Base-by-base conservation (phyloP, 2,113 vertebrate species). In the Formicarius rufipectus region DNA sequence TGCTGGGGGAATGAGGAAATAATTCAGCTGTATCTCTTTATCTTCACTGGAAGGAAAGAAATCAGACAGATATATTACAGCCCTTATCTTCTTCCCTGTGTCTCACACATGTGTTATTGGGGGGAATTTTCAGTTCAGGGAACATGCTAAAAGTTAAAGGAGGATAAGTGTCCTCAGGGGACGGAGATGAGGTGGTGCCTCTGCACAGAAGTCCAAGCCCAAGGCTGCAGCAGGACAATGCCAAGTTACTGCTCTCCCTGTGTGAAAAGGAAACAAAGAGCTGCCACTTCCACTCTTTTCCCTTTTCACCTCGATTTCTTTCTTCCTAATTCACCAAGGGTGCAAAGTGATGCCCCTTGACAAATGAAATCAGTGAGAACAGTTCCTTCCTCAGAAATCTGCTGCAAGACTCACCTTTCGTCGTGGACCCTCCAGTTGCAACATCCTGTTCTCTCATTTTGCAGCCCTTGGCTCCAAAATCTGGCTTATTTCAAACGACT, bases 61-160 rank as follows among this genome's bases (percentile, higher is more conserved):
- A 82, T 66, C 12, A 62, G 86, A 84, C 75, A 91, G 60, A 84
- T 90, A 59, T 81, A 91, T 93, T 79, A 17, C 90, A 63, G 37
- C 69, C 4, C 74, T 92, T 97, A 91, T 97, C 91, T 87, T 64
- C 30, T 88, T 37, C 77, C 53, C 63, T 14, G 40, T 53, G 82
- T 45, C 71, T 87, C 50, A 33, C 69, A 56, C 13, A 5, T 31
- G 27, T 20, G n/a, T 39, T 84, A 4, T n/a, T 21, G 44, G 50
- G 92, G 33, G 50, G 74, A 75, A 69, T 42, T 39, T 69, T 79
- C 91, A n/a, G 89, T 93, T 95, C 91, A 85, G 75, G 67, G 91
- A 95, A 96, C 66, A 58, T 73, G 45, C 58, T 77, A 93, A 77
- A 96, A 95, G 84, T 87, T 91, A 91, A 79, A 80, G 62, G 74